Base-by-base conservation (phyloP, 2,113 vertebrate genomes). In the Percopsis transmontana region DNA sequence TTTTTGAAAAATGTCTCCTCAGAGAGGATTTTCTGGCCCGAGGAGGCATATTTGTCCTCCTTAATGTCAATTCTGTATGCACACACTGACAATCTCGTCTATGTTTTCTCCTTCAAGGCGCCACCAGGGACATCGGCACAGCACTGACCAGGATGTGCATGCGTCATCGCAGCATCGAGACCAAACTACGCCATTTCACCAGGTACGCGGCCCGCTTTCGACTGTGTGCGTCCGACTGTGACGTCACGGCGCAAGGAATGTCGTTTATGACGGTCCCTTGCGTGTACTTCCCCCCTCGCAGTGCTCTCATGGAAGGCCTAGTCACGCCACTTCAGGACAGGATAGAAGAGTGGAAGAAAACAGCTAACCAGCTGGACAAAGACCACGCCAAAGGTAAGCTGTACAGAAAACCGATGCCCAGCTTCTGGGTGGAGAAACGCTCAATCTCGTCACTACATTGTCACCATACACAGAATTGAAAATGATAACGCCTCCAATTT, bases 341-440 rank as follows among this genome's bases (percentile, higher is more conserved):
- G 85, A 95, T 98, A 14, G 97, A 99, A 82, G 97, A 99, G 88
- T 98, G 97, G 97, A 99, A 99, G 87, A 99, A 97, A 87, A 95
- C 95, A 0, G 95, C 95, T 19, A 97, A 96, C 82, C 95, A 96
- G 80, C 90, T 99, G 74, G 97, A 99, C 91, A 99, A 99, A 89
- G 97, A 99, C 85, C 97, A 99, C 0, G 95, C 96, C 0, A 97
- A 98, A 97, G 97, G 97, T 98, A 23, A 81, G 23, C 27, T 44
- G 15, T 5, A 21, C 16, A 14, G 18, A 16, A 48, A 39, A 45
- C 9, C 9, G 11, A 45, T 14, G 11, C 9, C 5, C 42, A n/a
- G 45, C 45, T 7, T 48, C 15, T n/a, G 15, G 12, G 12, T 14
- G 42, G 27, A 4, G 27, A 39, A 39, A 4, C 7, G 19, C 33